phyloP scores from a whole-genome alignment of 1,140 invertebrate species.

The Drosophila busckii region DNA sequence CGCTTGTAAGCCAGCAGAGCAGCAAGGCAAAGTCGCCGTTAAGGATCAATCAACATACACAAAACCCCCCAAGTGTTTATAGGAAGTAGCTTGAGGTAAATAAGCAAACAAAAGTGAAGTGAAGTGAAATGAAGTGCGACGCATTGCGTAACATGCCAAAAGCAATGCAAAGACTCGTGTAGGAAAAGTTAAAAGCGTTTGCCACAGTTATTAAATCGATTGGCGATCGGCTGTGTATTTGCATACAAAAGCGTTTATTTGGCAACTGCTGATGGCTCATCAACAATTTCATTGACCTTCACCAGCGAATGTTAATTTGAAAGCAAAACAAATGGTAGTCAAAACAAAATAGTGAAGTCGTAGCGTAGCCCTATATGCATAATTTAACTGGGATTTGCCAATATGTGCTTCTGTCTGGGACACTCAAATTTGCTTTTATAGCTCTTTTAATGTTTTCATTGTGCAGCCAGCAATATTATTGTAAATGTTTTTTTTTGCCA shows the following conservation, averaged over 20 bases:
- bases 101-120: constrained; percentile 29
- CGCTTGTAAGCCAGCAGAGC: constrained; percentile 55
- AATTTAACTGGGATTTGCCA: too few species aligned
- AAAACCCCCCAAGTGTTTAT: constrained; percentile 46
- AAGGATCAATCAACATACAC: constrained; percentile 50
- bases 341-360: constrained; percentile 8
- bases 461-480: too few species aligned
- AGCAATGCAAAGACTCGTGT: background rate
- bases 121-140: constrained; percentile 64
- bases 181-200: constrained; percentile 33
- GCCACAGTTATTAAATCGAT: too few species aligned
- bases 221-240: constrained; percentile 42
- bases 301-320: constrained; percentile 47
- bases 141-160: constrained; percentile 51
- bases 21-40: constrained; percentile 47
- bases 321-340: constrained; percentile 43
- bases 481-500: too few species aligned
- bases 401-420: too few species aligned
- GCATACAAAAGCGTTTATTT: constrained; percentile 8
- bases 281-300: constrained; percentile 72
- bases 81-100: constrained; percentile 68
- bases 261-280: constrained; percentile 36
- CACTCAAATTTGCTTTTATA: too few species aligned
- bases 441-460: too few species aligned
- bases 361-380: constrained; percentile 30